These are phyloP conservation scores for Parauchenoglanis ngamensis DNA, from an alignment of 2,797 vertebrate genomes.

Conservation along the genomic window DNA sequence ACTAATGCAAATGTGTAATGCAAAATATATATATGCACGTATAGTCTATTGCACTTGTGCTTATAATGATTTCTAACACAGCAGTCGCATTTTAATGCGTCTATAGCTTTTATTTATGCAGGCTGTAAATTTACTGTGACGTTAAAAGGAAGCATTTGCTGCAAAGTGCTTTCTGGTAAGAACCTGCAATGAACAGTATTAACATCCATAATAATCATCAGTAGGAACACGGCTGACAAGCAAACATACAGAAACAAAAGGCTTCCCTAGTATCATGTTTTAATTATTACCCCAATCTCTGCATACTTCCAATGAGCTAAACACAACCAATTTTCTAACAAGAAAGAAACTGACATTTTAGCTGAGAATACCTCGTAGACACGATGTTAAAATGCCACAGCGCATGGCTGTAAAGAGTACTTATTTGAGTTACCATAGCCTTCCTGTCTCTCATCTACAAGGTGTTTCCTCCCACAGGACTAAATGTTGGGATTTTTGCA, in stretches of 20 bases:
- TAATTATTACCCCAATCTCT: neutral
- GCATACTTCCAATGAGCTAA: neutral
- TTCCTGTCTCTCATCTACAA: neutral
- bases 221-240: neutral
- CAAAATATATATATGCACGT: slow-evolving; percentile 43
- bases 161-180: slow-evolving; percentile 38
- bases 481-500: neutral
- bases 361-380: no score
- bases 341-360: neutral
- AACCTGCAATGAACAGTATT: slow-evolving; percentile 18
- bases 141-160: slow-evolving; percentile 31
- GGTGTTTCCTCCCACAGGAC: neutral
- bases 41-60: slow-evolving; percentile 8
- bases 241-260: neutral
- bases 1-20: slow-evolving; percentile 39
- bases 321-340: neutral
- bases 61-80: slow-evolving; percentile 29
- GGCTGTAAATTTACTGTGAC: slow-evolving; percentile 41
- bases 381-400: neutral
- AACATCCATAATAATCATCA: slow-evolving; percentile 14
- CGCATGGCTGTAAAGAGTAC: neutral
- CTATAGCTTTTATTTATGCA: slow-evolving; percentile 40
- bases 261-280: neutral
- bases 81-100: slow-evolving; percentile 19
- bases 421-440: neutral